phyloP scores from a whole-genome alignment of 30 jellyfish, hydroid and myxozoan genomes.

The Chironex yamaguchii region DNA sequence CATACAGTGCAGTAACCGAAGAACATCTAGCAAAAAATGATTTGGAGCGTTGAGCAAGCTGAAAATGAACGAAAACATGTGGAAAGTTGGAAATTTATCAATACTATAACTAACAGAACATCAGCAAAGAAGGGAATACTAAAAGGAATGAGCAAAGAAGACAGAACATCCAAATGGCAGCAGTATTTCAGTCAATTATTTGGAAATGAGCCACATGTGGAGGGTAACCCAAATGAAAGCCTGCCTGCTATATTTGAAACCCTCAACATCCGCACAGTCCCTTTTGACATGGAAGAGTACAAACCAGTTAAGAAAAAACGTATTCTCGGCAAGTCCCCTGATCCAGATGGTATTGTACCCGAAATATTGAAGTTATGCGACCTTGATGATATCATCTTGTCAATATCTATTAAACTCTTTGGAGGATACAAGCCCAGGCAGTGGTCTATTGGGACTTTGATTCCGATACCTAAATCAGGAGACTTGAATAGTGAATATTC shows the following conservation, averaged over 20 bases:
- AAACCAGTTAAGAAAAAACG: not conserved
- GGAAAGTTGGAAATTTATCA: conserved; percentile 28
- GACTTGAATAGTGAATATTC: not conserved
- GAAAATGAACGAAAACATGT: not conserved
- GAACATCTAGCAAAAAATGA: not conserved
- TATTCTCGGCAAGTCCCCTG: not conserved
- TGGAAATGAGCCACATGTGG: not conserved
- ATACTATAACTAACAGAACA: not conserved
- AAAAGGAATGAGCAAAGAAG: not conserved
- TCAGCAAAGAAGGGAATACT: not conserved
- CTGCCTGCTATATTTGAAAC: not conserved
- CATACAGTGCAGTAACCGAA: not conserved
- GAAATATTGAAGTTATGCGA: not conserved
- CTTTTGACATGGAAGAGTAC: too few relatives aligned
- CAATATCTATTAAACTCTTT: not conserved
- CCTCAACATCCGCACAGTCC: too few relatives aligned
- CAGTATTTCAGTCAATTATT: not conserved
- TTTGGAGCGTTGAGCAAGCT: not conserved
- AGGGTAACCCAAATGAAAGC: not conserved
- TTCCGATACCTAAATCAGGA: conserved; percentile 16
- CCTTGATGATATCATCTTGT: not conserved
- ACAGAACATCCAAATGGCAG: conserved; percentile 8
- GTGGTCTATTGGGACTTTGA: not conserved
- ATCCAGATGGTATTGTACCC: conserved; percentile 8
- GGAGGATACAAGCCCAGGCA: not conserved